phyloP scores from a whole-genome alignment of 2,888 invertebrate species.

The Hypena proboscidalis region DNA sequence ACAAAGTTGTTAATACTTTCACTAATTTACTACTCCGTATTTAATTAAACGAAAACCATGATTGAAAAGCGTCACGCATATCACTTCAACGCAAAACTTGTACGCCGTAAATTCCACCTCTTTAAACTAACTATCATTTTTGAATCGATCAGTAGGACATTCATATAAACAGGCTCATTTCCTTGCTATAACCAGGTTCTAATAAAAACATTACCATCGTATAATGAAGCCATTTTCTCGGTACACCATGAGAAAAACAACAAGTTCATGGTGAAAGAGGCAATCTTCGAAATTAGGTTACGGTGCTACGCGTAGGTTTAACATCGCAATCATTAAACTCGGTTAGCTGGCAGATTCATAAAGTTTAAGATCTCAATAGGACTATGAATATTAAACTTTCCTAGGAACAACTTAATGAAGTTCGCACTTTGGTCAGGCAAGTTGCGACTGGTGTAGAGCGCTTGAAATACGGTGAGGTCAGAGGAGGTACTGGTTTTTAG shows the following conservation, averaged over 20 bases:
- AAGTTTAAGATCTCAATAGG: neutral
- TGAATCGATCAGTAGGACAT: too few species aligned
- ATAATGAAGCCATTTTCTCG: neutral
- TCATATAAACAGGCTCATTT: too few species aligned
- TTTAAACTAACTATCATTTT: too few species aligned
- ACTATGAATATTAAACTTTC: constrained; percentile 4
- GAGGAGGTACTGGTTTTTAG: too few species aligned
- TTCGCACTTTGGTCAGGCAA: neutral
- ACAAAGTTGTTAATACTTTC: too few species aligned
- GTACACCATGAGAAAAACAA: neutral
- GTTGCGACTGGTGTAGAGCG: neutral
- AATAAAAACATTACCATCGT: neutral
- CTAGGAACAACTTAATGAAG: neutral
- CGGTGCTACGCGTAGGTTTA: neutral
- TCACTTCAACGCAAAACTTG: too few species aligned
- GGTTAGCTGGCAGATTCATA: neutral
- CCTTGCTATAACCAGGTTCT: too few species aligned
- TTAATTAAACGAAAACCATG: too few species aligned
- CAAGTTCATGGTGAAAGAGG: neutral
- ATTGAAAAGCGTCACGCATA: too few species aligned
- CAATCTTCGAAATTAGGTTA: constrained; percentile 7
- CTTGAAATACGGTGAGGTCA: neutral
- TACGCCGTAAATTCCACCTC: too few species aligned
- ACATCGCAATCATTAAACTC: neutral
- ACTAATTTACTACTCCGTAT: too few species aligned